Evolutionary conservation across 2,113 vertebrate species (phyloP), one percentile per base, ranked within the genome.

Genomic region (Tupaia tana): DNA sequence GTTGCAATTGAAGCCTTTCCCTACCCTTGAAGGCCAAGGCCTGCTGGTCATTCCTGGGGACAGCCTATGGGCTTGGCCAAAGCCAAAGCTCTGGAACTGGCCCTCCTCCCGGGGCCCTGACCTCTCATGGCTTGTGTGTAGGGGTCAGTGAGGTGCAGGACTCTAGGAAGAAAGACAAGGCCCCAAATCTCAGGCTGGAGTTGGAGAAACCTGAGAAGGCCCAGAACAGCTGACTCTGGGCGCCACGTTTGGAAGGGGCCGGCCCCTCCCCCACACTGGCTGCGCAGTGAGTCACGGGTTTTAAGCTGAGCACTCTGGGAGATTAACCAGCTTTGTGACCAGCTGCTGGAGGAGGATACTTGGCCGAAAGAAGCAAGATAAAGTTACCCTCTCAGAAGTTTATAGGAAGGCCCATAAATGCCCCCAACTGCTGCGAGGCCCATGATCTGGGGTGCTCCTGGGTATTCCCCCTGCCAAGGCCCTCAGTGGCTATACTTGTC

Each of bases 271-370:
- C 97, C 93, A 95, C 82, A 97, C 96, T 95, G 97, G 96, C 97
- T 96, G 92, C 94, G 88, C 96, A 86, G 93, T 98, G 97, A 98
- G 98, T 98, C 98, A 97, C 92, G 97, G 97, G 97, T 97, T 98
- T 98, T 98, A 98, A 93, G 87, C 97, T 95, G 94, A 98, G 96
- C 97, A 98, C 97, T 98, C 97, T 96, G 97, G 97, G 97, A 98
- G 98, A 98, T 98, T 98, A 98, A 98, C 93, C 97, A 98, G 98
- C 97, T 98, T 98, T 98, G 96, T 97, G 96, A 96, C 97, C 98
- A 98, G 98, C 98, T 98, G 98, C 98, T 98, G 96, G 96, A 96
- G 96, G 95, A 97, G 97, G 97, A 97, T 98, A 98, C 97, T 98
- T 98, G 98, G 98, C 98, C 97, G 92, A 97, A 98, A 97, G 97